These are phyloP conservation scores for Dryas iulia DNA, from an alignment of 1,140 invertebrate genomes.

Conservation along the genomic window DNA sequence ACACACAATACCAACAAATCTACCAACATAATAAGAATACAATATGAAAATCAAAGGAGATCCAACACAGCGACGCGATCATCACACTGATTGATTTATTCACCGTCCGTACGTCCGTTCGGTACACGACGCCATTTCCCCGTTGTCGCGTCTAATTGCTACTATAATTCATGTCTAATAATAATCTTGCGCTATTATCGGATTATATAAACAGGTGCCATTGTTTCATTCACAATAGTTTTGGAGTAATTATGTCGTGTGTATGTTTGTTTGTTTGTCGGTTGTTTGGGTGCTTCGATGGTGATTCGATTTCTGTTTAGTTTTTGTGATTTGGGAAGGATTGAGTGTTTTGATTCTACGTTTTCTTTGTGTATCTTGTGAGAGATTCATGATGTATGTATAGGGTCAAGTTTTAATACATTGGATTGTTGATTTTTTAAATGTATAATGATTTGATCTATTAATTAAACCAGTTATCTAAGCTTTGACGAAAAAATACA, in stretches of 20 bases:
- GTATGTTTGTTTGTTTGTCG: neutral
- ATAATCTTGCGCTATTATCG: slow-evolving; percentile 68
- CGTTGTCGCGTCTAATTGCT: slow-evolving; percentile 65
- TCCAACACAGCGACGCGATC: slow-evolving; percentile 8
- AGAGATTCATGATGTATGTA: too few relatives aligned
- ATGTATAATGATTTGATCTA: too few relatives aligned
- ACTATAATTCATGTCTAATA: slow-evolving; percentile 72
- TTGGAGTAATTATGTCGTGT: slow-evolving; percentile 6
- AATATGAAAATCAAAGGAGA: slow-evolving; percentile 1
- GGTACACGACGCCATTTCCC: slow-evolving; percentile 49
- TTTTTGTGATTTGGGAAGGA: too few relatives aligned
- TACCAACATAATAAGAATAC: neutral
- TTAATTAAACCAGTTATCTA: too few relatives aligned
- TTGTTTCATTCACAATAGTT: slow-evolving; percentile 36
- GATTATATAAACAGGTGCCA: slow-evolving; percentile 45
- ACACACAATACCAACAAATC: neutral
- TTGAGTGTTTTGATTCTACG: too few relatives aligned
- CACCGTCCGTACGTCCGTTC: slow-evolving; percentile 42
- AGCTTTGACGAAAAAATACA: too few relatives aligned
- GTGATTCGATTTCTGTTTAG: neutral
- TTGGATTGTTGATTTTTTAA: too few relatives aligned
- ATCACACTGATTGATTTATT: slow-evolving; percentile 60
- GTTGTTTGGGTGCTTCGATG: too few relatives aligned
- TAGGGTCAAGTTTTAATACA: too few relatives aligned
- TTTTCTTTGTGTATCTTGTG: too few relatives aligned